These are phyloP conservation scores for Apeira syringaria DNA, from an alignment of 2,888 invertebrate genomes.

Conservation along the genomic window DNA sequence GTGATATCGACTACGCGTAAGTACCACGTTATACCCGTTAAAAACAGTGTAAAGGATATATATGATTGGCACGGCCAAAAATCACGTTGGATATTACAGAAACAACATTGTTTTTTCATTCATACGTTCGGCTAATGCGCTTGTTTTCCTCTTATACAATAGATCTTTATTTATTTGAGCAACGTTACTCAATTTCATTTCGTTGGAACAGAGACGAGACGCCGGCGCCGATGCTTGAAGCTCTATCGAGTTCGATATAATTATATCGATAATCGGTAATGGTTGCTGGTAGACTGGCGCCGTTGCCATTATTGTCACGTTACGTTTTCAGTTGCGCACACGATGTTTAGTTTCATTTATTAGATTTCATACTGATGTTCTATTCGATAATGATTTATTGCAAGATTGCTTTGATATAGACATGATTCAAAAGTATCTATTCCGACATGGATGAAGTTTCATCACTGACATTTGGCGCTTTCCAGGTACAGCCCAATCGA, in stretches of 20 bases:
- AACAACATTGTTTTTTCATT: not conserved
- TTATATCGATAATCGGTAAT: slow-evolving; percentile 63
- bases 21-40: too few relatives aligned
- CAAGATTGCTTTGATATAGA: not conserved
- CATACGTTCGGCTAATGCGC: not conserved
- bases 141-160: not conserved
- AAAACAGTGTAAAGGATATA: too few relatives aligned
- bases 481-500: too few relatives aligned
- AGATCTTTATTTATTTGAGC: slow-evolving; percentile 4
- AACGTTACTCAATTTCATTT: slow-evolving; percentile 30
- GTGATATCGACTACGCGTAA: too few relatives aligned
- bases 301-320: slow-evolving; percentile 62
- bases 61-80: not conserved
- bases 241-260: slow-evolving; percentile 52
- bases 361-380: slow-evolving; percentile 8
- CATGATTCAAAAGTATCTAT: too few relatives aligned
- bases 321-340: slow-evolving; percentile 40
- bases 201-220: slow-evolving; percentile 39
- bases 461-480: too few relatives aligned
- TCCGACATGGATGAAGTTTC: too few relatives aligned
- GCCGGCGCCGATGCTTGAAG: slow-evolving; percentile 41
- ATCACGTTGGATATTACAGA: not conserved
- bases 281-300: slow-evolving; percentile 58
- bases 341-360: slow-evolving; percentile 14
- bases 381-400: slow-evolving; percentile 3